Evolutionary conservation across 2,113 vertebrate species (phyloP).

Genomic region (Cervus canadensis): DNA sequence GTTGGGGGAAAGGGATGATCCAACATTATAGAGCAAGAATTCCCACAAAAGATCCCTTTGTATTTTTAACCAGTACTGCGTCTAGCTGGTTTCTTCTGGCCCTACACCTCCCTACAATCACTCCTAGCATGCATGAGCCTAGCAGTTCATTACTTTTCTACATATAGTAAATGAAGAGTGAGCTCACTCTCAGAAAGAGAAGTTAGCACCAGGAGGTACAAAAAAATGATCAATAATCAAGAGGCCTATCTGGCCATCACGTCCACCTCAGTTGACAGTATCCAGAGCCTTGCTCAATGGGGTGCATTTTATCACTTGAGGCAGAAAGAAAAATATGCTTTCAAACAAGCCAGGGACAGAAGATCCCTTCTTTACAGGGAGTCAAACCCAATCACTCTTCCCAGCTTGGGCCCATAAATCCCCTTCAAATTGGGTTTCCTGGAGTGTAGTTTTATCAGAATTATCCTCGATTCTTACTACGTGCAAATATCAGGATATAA

Average conservation of each 20-base stretch:
- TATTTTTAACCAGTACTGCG: background rate
- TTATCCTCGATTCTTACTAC: background rate
- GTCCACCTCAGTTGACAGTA: background rate
- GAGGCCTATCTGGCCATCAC: background rate
- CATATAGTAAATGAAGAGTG: background rate
- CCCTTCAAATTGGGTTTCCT: background rate
- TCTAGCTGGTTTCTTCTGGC: background rate
- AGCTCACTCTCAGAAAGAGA: background rate
- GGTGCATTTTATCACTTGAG: background rate
- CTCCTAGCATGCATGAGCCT: background rate
- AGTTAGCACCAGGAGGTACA: background rate
- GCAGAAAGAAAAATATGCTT: background rate
- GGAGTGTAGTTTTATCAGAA: background rate
- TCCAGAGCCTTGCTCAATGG: background rate
- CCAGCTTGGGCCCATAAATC: background rate
- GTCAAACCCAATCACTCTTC: background rate
- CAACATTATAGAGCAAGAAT: background rate
- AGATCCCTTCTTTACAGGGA: background rate
- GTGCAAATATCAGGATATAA: background rate
- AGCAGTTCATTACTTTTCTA: conserved; percentile 23
- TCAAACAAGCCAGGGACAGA: background rate
- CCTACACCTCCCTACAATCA: background rate
- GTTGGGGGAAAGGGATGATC: background rate
- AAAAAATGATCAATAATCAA: background rate
- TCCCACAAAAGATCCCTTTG: background rate